Evolutionary conservation across 1,140 invertebrate species (phyloP), one percentile per base, ranked within the genome.

Genomic region (Diachasmimorpha longicaudata): DNA sequence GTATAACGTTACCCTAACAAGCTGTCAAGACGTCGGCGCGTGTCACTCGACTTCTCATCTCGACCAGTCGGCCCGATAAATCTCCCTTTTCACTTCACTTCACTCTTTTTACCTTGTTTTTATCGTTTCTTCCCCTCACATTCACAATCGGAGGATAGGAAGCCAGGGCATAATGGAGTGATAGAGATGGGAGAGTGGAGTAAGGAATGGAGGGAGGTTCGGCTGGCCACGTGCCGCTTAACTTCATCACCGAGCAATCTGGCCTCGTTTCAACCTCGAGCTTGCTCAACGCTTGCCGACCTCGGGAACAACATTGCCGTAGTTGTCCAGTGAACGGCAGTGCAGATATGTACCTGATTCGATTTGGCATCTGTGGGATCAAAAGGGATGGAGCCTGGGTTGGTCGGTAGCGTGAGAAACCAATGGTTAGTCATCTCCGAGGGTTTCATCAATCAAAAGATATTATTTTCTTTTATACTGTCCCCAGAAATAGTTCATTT

Each of bases 211-310:
- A 36, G 58, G 36, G 46, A 48, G 48, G 37, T 31, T 46, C 48
- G 37, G 58, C 19, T 69, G 79, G 80, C 82, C 88, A 89, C 88
- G 88, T 89, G 86, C 84, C 86, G 82, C 86, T 89, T 89, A 89
- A 89, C 88, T 88, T 87, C 87, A 89, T 89, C 88, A 89, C 83
- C 81, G 85, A 82, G 79, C 88, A 89, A 89, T 89, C 87, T 89
- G 86, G 86, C 85, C 87, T 88, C 87, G 85, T 89, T 89, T 89
- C 87, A 89, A 88, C 83, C 85, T 87, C 83, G 81, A 84, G 84
- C 86, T 88, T 86, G 85, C 87, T 84, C 84, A 84, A 85, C 84
- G 85, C 86, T 87, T 85, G 84, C 81, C 81, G 31, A 63, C 58
- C 86, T 87, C 87, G 88, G 87, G 87, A 88, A 88, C 87, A 89